These are phyloP conservation scores for Aleiodes testaceus DNA, from an alignment of 2,888 invertebrate species.

Conservation along the genomic window DNA sequence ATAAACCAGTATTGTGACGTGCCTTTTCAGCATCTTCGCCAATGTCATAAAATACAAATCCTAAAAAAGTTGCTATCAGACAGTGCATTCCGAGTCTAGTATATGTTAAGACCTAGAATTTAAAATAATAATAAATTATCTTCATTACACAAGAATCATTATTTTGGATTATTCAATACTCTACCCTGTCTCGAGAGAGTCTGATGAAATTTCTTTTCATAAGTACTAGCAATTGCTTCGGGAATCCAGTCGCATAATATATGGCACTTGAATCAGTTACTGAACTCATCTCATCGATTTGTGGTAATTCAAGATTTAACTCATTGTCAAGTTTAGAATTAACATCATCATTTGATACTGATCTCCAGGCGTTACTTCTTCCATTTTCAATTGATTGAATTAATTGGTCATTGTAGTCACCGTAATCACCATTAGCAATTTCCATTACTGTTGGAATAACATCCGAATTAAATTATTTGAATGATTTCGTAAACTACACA, in stretches of 20 bases:
- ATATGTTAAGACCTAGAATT: slow-evolving; percentile 80
- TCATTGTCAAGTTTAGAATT: slow-evolving; percentile 36
- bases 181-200: slow-evolving; percentile 80
- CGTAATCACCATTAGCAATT: slow-evolving; percentile 86
- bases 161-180: background rate
- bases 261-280: slow-evolving; percentile 42
- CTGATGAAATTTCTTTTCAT: slow-evolving; percentile 79
- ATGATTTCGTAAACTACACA: background rate
- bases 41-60: slow-evolving; percentile 86
- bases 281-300: background rate
- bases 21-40: slow-evolving; percentile 90
- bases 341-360: slow-evolving; percentile 51
- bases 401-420: slow-evolving; percentile 75
- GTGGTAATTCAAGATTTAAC: slow-evolving; percentile 12
- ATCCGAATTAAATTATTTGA: background rate
- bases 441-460: slow-evolving; percentile 80
- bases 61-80: slow-evolving; percentile 86
- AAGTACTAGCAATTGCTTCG: slow-evolving; percentile 77
- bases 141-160: background rate
- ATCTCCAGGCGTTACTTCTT: slow-evolving; percentile 76
- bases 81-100: slow-evolving; percentile 87
- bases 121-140: slow-evolving; percentile 38
- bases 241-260: slow-evolving; percentile 77
- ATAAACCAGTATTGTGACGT: slow-evolving; percentile 88
- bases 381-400: slow-evolving; percentile 80